Evolutionary conservation across 1,140 invertebrate genomes (phyloP).

Genomic region (Plodia interpunctella): DNA sequence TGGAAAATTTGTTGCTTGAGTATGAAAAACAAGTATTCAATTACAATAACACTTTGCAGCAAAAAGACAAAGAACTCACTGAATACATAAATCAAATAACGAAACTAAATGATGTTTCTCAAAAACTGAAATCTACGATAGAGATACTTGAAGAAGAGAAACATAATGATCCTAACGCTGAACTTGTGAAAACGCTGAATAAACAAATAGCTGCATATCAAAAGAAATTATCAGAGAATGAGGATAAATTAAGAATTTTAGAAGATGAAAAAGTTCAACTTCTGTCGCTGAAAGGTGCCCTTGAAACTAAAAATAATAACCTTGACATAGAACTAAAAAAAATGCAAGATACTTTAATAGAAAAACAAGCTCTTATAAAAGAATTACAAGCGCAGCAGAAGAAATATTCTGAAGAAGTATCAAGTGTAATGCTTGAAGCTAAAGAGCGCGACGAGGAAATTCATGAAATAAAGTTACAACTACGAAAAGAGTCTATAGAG

Average conservation of each 20-base stretch:
- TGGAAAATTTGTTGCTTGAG: slow-evolving; percentile 57
- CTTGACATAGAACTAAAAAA: slow-evolving; percentile 52
- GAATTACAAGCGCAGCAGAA: slow-evolving; percentile 63
- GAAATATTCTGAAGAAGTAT: slow-evolving; percentile 60
- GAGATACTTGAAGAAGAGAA: slow-evolving; percentile 73
- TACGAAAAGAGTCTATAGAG: slow-evolving; percentile 73
- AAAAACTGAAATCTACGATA: slow-evolving; percentile 68
- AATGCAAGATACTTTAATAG: slow-evolving; percentile 51
- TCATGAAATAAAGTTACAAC: slow-evolving; percentile 69
- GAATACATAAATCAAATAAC: slow-evolving; percentile 75
- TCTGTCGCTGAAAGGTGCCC: slow-evolving; percentile 35
- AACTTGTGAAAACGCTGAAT: slow-evolving; percentile 61
- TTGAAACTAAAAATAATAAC: slow-evolving; percentile 49
- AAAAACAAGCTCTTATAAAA: slow-evolving; percentile 57
- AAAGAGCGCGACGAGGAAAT: slow-evolving; percentile 78
- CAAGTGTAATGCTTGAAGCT: slow-evolving; percentile 58
- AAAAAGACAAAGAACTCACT: slow-evolving; percentile 71
- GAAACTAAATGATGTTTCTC: slow-evolving; percentile 69
- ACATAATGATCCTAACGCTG: slow-evolving; percentile 60
- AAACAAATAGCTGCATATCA: slow-evolving; percentile 73
- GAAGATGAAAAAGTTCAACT: slow-evolving; percentile 65
- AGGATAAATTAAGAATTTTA: slow-evolving; percentile 62
- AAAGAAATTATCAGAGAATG: slow-evolving; percentile 56
- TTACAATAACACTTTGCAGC: slow-evolving; percentile 57
- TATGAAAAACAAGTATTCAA: slow-evolving; percentile 64